These are phyloP conservation scores for Oikopleura albicans DNA, from an alignment of 23 tunicate species.

Conservation along the genomic window DNA sequence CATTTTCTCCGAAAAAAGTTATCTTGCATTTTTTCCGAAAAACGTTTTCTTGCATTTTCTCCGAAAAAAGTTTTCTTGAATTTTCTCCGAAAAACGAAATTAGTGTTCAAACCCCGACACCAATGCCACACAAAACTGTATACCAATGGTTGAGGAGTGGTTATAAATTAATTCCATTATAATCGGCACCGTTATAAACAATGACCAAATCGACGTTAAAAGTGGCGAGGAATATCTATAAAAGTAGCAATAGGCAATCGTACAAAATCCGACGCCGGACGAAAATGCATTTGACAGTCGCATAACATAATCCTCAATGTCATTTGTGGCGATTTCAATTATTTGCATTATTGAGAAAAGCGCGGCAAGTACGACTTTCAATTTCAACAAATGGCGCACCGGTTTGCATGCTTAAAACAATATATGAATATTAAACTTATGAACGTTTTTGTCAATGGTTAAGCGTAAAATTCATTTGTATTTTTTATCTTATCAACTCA, in stretches of 20 bases:
- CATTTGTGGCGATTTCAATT: not conserved
- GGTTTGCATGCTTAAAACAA: not conserved
- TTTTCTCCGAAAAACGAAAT: no score
- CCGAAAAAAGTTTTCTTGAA: no score
- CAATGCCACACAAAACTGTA: not conserved
- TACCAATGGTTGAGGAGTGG: not conserved
- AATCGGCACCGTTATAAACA: not conserved
- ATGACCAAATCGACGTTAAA: not conserved
- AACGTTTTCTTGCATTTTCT: no score
- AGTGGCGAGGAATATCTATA: not conserved
- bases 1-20: no score
- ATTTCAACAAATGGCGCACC: not conserved
- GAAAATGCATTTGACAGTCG: not conserved
- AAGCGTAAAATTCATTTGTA: no score
- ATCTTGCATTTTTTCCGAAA: no score
- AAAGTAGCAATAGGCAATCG: not conserved
- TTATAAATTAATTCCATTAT: not conserved
- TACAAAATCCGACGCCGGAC: not conserved
- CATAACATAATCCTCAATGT: not conserved
- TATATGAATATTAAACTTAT: no score
- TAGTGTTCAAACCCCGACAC: no score
- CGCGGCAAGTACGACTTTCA: not conserved
- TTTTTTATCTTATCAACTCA: no score
- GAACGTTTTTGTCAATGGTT: no score
- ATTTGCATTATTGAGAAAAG: not conserved